These are phyloP conservation scores for Cygnus buccinator DNA, from an alignment of 2,113 vertebrate species.

Conservation along the genomic window DNA sequence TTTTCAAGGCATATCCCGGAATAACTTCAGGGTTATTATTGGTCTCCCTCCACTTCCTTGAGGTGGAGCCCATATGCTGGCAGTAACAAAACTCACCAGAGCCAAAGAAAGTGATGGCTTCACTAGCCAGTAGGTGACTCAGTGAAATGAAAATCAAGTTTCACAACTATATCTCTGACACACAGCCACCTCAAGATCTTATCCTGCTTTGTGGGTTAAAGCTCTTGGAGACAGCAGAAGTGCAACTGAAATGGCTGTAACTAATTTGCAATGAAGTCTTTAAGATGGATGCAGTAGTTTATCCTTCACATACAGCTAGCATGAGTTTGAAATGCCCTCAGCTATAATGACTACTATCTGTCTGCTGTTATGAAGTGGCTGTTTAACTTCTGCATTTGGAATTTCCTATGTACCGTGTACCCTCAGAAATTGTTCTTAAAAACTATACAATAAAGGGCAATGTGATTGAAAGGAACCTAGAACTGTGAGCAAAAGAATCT, in stretches of 20 bases:
- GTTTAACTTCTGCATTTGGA: not conserved
- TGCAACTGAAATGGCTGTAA: not conserved
- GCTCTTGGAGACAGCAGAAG: constrained; percentile 45
- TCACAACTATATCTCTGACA: not conserved
- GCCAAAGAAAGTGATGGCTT: not conserved
- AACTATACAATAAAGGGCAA: not conserved
- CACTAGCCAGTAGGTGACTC: constrained; percentile 1
- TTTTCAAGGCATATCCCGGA: not conserved
- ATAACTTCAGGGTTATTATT: not conserved
- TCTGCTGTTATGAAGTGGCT: not conserved
- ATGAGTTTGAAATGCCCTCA: not conserved
- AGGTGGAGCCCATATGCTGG: not conserved
- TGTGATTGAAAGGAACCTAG: not conserved
- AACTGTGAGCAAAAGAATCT: not conserved
- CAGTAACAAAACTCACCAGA: not conserved
- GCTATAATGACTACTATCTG: not conserved
- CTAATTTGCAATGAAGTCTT: not conserved
- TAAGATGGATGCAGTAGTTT: not conserved
- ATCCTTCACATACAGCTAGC: not conserved
- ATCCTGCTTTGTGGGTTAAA: constrained; percentile 54
- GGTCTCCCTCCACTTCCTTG: constrained; percentile 16
- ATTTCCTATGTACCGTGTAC: not conserved
- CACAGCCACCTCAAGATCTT: constrained; percentile 56
- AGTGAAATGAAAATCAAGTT: constrained; percentile 46
- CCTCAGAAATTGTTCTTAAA: not conserved